phyloP scores from a whole-genome alignment of 2,113 vertebrate species.

The Baryphthengus martii region DNA sequence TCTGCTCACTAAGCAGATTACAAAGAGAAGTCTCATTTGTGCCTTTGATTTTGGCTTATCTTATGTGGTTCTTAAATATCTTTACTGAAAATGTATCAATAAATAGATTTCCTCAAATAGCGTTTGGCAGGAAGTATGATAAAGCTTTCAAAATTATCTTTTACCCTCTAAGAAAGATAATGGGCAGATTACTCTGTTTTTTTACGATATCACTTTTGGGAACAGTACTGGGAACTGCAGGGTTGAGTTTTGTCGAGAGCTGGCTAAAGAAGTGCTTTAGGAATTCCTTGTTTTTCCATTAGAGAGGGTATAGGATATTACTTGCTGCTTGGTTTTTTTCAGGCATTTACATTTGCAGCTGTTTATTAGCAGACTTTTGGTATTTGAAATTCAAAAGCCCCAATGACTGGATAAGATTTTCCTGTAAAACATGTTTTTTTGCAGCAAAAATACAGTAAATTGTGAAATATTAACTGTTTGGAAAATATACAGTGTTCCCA shows the following conservation, averaged over 20 bases:
- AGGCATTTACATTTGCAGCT: neutral
- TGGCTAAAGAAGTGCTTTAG: neutral
- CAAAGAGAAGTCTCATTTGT: neutral
- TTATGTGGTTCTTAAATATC: neutral
- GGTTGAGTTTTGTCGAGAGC: neutral
- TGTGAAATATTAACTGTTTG: neutral
- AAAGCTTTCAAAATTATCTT: neutral
- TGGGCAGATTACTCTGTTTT: neutral
- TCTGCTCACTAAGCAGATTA: neutral
- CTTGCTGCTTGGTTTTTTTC: neutral
- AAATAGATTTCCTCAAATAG: neutral
- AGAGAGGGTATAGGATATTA: neutral
- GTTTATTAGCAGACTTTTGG: neutral
- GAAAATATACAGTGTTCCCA: neutral
- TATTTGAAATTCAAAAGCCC: neutral
- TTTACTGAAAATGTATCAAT: neutral
- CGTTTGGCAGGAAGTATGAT: neutral
- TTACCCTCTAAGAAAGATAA: neutral
- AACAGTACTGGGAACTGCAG: neutral
- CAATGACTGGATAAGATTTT: neutral
- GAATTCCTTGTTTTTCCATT: neutral
- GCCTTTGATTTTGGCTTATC: neutral
- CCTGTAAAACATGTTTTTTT: neutral
- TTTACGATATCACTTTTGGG: neutral
- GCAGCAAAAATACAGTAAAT: neutral